phyloP scores from a whole-genome alignment of 1,140 invertebrate species.

The Drosophila burlai region DNA sequence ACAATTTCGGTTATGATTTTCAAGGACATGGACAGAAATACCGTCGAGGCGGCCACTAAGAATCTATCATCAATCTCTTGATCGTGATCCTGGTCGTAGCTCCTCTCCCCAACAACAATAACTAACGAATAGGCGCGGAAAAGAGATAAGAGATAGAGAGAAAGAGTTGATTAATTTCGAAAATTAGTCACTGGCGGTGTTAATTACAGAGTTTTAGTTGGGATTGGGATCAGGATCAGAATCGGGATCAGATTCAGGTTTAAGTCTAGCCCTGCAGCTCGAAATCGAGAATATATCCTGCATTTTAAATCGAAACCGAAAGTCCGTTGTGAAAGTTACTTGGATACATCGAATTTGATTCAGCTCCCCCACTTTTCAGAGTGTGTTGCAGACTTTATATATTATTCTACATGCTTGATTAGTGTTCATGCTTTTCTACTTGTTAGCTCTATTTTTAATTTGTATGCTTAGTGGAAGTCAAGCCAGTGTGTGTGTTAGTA shows the following conservation, averaged over 20 bases:
- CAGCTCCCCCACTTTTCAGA: neutral
- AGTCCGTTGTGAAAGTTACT: neutral
- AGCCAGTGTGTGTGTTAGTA: conserved; percentile 34
- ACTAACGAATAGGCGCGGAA: conserved; percentile 48
- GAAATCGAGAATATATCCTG: conserved; percentile 29
- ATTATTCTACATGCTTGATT: conserved; percentile 32
- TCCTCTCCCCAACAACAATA: conserved; percentile 74
- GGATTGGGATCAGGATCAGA: neutral
- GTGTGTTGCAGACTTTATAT: neutral
- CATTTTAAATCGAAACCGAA: neutral
- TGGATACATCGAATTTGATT: neutral
- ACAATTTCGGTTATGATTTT: conserved; percentile 84
- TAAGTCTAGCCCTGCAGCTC: conserved; percentile 13
- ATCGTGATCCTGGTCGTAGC: conserved; percentile 63
- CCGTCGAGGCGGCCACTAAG: conserved; percentile 83
- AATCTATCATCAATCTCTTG: conserved; percentile 83
- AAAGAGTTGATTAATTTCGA: conserved; percentile 58
- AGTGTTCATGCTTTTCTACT: conserved; percentile 43
- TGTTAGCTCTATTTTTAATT: conserved; percentile 32
- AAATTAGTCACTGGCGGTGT: conserved; percentile 53
- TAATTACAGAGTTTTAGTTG: conserved; percentile 20
- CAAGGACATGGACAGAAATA: conserved; percentile 83
- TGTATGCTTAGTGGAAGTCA: conserved; percentile 7
- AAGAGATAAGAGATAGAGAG: conserved; percentile 43
- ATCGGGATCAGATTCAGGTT: conserved; percentile 19